phyloP scores from a whole-genome alignment of 2,888 invertebrate species.

The Xestia ashworthii region DNA sequence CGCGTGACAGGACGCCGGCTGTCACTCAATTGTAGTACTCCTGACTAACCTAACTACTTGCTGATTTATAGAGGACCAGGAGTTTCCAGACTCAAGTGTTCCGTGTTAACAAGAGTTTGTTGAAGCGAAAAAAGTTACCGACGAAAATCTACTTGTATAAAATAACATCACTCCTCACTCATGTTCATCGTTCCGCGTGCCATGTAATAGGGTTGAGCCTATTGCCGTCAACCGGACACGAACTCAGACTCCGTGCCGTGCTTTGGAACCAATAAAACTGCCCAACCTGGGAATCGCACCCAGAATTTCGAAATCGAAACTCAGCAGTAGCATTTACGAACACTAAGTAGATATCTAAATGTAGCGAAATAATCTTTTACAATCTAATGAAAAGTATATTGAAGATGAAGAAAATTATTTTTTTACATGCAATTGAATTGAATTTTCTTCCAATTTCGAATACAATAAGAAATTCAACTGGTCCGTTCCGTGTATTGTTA shows the following conservation, averaged over 20 bases:
- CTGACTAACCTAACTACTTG: conserved; percentile 49
- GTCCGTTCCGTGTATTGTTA: conserved; percentile 42
- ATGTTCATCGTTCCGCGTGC: background rate
- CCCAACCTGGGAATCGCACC: background rate
- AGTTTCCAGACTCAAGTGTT: conserved; percentile 33
- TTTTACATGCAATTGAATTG: conserved; percentile 26
- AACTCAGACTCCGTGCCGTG: background rate
- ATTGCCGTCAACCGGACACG: background rate
- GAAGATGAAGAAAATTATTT: conserved; percentile 1
- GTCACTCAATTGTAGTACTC: conserved; percentile 65
- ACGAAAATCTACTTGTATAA: background rate
- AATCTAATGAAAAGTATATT: conserved; percentile 1
- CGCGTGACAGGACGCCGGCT: conserved; percentile 62
- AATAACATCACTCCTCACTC: background rate
- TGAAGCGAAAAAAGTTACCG: background rate
- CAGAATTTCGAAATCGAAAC: background rate
- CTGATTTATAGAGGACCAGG: conserved; percentile 50
- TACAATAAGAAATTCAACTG: conserved; percentile 39
- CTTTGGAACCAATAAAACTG: too few species aligned
- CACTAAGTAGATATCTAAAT: background rate
- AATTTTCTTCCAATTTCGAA: conserved; percentile 14
- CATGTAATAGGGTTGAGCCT: background rate
- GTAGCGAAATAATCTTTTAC: background rate
- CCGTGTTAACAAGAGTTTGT: conserved; percentile 11
- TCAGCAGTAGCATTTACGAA: background rate